These are phyloP conservation scores for Chrosomus eos DNA, from an alignment of 2,797 vertebrate genomes.

Conservation along the genomic window DNA sequence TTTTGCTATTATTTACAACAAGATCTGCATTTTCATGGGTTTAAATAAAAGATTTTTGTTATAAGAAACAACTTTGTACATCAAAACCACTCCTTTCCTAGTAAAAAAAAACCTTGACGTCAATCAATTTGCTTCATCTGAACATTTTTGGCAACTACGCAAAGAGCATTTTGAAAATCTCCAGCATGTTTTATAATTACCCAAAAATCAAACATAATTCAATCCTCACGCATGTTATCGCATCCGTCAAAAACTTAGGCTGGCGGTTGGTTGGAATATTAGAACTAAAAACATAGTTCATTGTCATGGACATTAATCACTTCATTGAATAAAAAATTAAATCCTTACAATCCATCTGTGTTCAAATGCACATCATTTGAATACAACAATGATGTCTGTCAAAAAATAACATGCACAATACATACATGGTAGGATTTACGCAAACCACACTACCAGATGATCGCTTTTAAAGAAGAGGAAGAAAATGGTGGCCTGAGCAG, in stretches of 20 bases:
- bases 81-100: no score
- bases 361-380: not conserved
- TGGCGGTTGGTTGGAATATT: not conserved
- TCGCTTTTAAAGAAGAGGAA: not conserved
- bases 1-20: no score
- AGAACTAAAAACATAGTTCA: not conserved
- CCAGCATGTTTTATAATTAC: no score
- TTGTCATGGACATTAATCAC: not conserved
- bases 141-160: no score
- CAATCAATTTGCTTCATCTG: no score
- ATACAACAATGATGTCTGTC: not conserved
- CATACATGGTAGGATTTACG: no score
- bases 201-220: not conserved
- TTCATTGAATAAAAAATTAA: not conserved
- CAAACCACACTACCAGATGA: not conserved
- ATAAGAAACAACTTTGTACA: no score
- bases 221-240: not conserved
- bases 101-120: no score
- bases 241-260: not conserved
- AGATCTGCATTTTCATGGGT: no score
- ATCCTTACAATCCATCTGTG: not conserved
- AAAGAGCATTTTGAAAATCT: no score
- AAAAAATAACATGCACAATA: not conserved
- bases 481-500: not conserved
- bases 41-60: no score